These are phyloP conservation scores for Sebastiscus albofasciatus DNA, from an alignment of 2,797 vertebrate genomes.

Conservation along the genomic window DNA sequence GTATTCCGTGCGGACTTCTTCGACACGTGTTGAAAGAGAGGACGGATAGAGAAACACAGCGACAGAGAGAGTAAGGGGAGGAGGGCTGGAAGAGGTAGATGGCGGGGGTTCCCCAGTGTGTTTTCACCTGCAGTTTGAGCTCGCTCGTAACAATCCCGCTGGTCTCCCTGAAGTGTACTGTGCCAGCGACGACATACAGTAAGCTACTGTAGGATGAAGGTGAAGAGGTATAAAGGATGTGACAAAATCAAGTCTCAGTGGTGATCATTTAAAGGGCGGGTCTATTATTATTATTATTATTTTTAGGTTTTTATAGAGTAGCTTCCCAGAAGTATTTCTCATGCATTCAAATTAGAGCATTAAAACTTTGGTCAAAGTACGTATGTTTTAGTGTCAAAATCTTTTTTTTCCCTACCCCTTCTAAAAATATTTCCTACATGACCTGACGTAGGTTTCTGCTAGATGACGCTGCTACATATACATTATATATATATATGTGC, in stretches of 20 bases:
- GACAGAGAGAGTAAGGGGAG: not conserved
- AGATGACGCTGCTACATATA: too few relatives aligned
- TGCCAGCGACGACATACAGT: conserved; percentile 9
- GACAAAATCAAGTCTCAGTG: conserved; percentile 10
- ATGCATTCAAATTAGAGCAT: too few relatives aligned
- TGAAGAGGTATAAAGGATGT: conserved; percentile 25
- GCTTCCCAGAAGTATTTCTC: not conserved
- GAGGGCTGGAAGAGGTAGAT: not conserved
- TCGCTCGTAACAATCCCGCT: conserved; percentile 17
- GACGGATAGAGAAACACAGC: not conserved
- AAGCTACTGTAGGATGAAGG: conserved; percentile 30
- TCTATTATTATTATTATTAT: not conserved
- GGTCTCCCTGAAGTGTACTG: conserved; percentile 28
- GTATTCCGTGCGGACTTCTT: not conserved
- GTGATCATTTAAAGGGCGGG: conserved; percentile 8
- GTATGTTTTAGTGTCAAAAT: too few relatives aligned
- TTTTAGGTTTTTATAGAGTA: not conserved
- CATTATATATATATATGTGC: too few relatives aligned
- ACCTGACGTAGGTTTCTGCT: too few relatives aligned
- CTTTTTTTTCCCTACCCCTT: too few relatives aligned
- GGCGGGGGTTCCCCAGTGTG: conserved; percentile 10
- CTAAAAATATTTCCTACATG: too few relatives aligned
- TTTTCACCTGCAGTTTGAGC: conserved; percentile 42
- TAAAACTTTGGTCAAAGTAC: too few relatives aligned
- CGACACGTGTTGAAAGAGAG: conserved; percentile 13